Percentiles rank a stretch among this genome's conserved stretches.
phyloP scores from a whole-genome alignment of 2,888 invertebrate genomes.

The Oxycera nigricornis region DNA sequence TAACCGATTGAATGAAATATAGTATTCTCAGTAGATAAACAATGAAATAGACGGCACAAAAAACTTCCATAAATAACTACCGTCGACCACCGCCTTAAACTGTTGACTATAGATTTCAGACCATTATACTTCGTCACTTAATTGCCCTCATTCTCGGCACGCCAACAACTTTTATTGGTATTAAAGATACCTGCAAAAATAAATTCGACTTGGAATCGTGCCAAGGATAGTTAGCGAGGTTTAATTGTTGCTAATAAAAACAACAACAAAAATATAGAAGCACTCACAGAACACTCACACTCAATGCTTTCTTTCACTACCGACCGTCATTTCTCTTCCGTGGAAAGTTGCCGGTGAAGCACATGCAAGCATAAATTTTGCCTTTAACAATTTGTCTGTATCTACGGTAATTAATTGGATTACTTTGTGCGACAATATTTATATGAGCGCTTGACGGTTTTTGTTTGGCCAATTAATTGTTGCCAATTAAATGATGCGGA shows the following conservation, averaged over 20 bases:
- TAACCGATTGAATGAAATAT: no score
- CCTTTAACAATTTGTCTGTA: slow-evolving; percentile 35
- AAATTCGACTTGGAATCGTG: slow-evolving; percentile 25
- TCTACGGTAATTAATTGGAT: slow-evolving; percentile 40
- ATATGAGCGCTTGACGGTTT: slow-evolving; percentile 36
- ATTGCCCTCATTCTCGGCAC: background rate
- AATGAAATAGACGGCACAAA: no score
- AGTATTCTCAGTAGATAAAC: no score
- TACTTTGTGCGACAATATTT: slow-evolving; percentile 39
- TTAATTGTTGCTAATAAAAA: slow-evolving; percentile 35
- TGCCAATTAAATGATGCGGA: slow-evolving; percentile 3
- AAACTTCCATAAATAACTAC: background rate
- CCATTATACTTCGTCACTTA: background rate
- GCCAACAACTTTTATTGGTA: slow-evolving; percentile 28
- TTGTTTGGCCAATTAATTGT: slow-evolving; percentile 37
- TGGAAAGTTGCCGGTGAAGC: background rate
- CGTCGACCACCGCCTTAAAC: background rate
- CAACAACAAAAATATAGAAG: no score
- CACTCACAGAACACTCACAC: background rate
- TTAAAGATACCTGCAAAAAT: slow-evolving; percentile 20
- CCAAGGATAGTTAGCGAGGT: slow-evolving; percentile 31
- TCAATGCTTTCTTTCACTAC: slow-evolving; percentile 5
- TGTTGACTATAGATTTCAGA: background rate
- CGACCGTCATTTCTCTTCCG: background rate
- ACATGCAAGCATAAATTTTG: slow-evolving; percentile 39